Evolutionary conservation across 2,113 vertebrate genomes (phyloP), one percentile per base, ranked within the genome.

Genomic region (Eudorcas thomsonii): DNA sequence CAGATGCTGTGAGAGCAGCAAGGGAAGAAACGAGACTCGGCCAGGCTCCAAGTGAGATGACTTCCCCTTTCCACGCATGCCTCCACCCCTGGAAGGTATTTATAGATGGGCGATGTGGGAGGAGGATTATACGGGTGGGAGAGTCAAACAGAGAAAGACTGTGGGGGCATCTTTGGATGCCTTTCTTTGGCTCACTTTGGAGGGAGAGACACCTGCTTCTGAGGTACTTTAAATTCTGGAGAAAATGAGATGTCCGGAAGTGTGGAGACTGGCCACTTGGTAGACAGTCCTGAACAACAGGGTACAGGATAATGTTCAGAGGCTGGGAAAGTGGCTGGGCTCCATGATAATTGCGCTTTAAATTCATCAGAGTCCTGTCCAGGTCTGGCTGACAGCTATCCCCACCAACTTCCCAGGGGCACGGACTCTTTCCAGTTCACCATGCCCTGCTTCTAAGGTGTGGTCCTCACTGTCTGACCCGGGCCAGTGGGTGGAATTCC

Each of bases 221-320:
- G 64, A 57, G 91, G 74, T 36, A 15, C 57, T 39, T 17, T 39
- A 43, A 30, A 36, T 39, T 36, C 62, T 39, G 30, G 57, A 60
- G 84, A 28, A 36, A 93, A 80, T 28, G 50, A 2, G 74, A 74
- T 4, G 30, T 25, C 39, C 1, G 43, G 43, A 8, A 77, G 7
- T 2, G n/a, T 36, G 13, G n/a, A 80, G n/a, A 17, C 1, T 13
- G 60, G 81, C 23, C 19, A 5, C 43, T 25, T 30, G 48, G 77
- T 15, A 30, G 50, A 23, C 54, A 26, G 33, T 6, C 57, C 2
- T 33, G n/a, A 26, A 45, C 0, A 0, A 43, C 0, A 6, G 36
- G 25, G 9, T 17, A n/a, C 7, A 6, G 77, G 83, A 13, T 74
- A 60, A 50, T 84, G 39, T 12, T 52, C 28, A 52, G 78, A 50